Conservation (phyloP, 2,113 vertebrate genomes). For the Ammodramus savannarum region DNA sequence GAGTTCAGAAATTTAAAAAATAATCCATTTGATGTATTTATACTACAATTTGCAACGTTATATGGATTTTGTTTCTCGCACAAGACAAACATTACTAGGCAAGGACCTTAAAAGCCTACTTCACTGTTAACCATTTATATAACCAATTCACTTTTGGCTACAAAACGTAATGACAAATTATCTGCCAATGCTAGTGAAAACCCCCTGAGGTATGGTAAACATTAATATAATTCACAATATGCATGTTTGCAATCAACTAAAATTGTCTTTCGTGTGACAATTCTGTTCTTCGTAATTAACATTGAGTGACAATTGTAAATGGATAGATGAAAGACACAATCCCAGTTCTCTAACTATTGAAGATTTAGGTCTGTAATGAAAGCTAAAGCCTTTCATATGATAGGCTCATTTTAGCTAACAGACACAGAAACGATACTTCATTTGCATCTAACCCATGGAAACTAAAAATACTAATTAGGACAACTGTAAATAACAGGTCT, state of each 20-base stretch:
- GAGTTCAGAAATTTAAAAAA: not conserved
- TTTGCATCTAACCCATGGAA: not conserved
- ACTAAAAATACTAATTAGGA: not conserved
- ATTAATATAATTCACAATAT: not conserved
- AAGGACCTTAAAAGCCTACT: not conserved
- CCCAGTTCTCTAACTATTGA: not conserved
- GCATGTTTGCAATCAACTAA: not conserved
- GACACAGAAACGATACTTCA: not conserved
- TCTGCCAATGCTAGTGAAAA: not conserved
- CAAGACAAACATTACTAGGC: not conserved
- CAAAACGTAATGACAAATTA: not conserved
- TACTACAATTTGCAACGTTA: not conserved
- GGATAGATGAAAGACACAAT: not conserved
- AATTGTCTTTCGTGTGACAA: not conserved
- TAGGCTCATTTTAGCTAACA: not conserved
- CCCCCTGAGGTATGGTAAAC: not conserved
- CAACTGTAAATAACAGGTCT: not conserved
- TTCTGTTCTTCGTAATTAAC: not conserved
- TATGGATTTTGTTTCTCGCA: not conserved
- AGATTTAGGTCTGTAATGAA: not conserved
- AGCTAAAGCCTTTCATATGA: not conserved
- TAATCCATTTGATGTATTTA: not conserved
- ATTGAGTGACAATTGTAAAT: not conserved
- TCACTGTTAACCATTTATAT: not conserved
- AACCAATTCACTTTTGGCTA: not conserved